Evolutionary conservation across 1,140 invertebrate species (phyloP).

Genomic region (Drosophila nebulosa): DNA sequence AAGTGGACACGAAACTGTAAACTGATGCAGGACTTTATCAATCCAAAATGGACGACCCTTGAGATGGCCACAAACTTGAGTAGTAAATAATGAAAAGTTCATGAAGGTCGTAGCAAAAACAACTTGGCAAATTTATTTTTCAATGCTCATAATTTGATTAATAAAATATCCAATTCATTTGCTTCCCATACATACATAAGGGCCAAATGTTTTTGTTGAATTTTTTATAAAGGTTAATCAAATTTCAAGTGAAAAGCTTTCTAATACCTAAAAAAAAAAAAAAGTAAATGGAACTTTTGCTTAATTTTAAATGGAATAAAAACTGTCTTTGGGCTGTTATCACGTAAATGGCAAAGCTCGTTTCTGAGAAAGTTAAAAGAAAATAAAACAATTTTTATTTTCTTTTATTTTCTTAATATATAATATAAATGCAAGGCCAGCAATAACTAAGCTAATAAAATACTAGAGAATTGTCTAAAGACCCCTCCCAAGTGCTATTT

Average conservation of each 20-base stretch:
- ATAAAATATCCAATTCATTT: neutral
- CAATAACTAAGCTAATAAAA: no score
- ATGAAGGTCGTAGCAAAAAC: neutral
- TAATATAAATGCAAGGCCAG: no score
- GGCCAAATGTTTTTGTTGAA: neutral
- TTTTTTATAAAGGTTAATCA: neutral
- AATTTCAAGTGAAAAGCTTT: neutral
- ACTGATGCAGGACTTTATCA: neutral
- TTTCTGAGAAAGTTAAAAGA: no score
- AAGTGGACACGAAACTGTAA: neutral
- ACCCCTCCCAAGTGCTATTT: no score
- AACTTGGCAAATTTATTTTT: neutral
- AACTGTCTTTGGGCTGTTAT: neutral
- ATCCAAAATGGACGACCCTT: neutral
- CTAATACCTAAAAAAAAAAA: neutral
- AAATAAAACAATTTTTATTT: no score
- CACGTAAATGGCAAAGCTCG: neutral
- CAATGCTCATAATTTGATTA: neutral
- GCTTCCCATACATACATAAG: neutral
- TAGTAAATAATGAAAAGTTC: neutral
- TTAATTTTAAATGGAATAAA: neutral
- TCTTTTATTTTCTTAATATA: no score
- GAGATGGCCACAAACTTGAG: neutral
- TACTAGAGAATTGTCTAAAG: no score
- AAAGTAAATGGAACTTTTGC: neutral